Conservation (phyloP, 64 coral and sea anemone species). For the Orbicella faveolata region DNA sequence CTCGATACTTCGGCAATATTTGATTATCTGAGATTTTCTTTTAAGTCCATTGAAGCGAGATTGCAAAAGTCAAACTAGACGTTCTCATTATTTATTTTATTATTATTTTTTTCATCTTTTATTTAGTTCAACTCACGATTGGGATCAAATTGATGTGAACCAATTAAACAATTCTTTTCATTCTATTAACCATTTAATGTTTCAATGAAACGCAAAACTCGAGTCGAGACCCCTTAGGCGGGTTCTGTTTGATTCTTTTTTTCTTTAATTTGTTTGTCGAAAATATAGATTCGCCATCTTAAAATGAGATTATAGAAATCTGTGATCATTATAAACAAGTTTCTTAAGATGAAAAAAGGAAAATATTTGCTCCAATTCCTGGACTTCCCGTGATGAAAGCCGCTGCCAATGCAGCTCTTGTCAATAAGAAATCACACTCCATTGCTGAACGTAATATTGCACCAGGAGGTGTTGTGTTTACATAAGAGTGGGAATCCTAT, state of each 20-base stretch:
- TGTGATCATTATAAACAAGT: too few relatives aligned
- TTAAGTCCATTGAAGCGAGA: background rate
- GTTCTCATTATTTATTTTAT: background rate
- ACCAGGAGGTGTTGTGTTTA: background rate
- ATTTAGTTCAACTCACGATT: background rate
- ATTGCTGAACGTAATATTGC: background rate
- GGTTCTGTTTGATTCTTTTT: too few relatives aligned
- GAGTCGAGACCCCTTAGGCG: too few relatives aligned
- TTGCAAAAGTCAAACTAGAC: background rate
- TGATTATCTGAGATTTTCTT: too few relatives aligned
- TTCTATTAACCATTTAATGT: background rate
- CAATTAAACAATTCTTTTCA: background rate
- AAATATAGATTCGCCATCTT: too few relatives aligned
- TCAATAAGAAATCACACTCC: background rate
- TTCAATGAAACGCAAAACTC: too few relatives aligned
- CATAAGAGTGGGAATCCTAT: background rate
- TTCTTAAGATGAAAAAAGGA: background rate
- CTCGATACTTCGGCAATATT: background rate
- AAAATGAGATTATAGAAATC: too few relatives aligned
- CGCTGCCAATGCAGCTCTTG: background rate
- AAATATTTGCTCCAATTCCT: background rate
- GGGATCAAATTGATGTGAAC: background rate
- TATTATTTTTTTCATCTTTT: background rate
- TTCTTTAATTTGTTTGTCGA: too few relatives aligned
- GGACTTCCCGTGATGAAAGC: constrained; percentile 2